Evolutionary conservation across 2,113 vertebrate genomes (phyloP), one percentile per base, ranked within the genome.

Genomic region (rabbit (Oryctolagus cuniculus)): DNA sequence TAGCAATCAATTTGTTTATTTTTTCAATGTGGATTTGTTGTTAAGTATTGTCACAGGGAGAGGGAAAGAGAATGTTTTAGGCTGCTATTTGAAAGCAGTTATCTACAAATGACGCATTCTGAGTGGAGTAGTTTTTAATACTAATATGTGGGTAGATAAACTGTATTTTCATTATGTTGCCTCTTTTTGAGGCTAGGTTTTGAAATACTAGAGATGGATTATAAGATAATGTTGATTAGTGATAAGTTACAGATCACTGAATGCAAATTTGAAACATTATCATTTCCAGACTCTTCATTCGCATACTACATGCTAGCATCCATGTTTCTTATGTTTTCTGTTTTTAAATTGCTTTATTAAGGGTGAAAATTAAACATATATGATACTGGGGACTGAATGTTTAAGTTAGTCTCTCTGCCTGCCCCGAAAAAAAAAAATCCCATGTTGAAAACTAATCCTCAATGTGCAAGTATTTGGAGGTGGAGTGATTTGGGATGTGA

Each of bases 41-140:
- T 22, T 95, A 82, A 93, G 61, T 95, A 83, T 53, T 91, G 58
- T 78, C 11, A 49, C 29, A 58, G 19, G 55, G 19, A 19, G 55
- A 58, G 3, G 74, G 27, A 82, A 34, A 61, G 19, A 22, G 19
- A 77, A n/a, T 44, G 25, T 34, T 85, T 73, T 22, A 90, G 27
- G 27, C 24, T 96, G 29, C 10, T 69, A 34, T 89, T 92, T 82
- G 19, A 73, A 88, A 91, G 12, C 17, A 74, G 63, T 95, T 91
- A n/a, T 96, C n/a, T 49, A 36, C 58, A 88, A 89, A 86, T 77
- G 16, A 38, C 17, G 53, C n/a, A 19, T 93, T 94, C 6, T 83
- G 34, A 29, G 11, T 44, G 17, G 8, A 19, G 0, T 25, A 53
- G 3, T 2, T 96, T 93, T 90, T 90, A 85, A 69, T 92, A 16